Percentiles rank a stretch among this genome's conserved stretches.
Evolutionary conservation across 2,888 invertebrate genomes (phyloP).

Genomic region (Ormyrus thymus): DNA sequence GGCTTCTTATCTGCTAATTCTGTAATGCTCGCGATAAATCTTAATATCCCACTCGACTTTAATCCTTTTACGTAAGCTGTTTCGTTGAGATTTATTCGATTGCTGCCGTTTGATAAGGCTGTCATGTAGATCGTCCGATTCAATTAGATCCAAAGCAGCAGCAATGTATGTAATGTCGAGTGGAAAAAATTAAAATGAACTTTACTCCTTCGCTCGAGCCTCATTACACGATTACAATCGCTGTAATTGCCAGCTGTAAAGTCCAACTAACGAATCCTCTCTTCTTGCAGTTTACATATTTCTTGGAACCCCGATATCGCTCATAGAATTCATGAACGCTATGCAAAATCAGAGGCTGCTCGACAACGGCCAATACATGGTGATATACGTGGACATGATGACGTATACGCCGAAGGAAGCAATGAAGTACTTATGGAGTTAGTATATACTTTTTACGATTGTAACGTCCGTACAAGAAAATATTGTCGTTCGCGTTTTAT

Average conservation of each 20-base stretch:
- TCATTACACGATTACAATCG: too few species aligned
- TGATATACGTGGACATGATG: slow-evolving; percentile 95
- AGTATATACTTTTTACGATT: slow-evolving; percentile 71
- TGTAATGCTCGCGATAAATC: slow-evolving; percentile 12
- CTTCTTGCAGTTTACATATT: slow-evolving; percentile 92
- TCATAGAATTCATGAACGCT: slow-evolving; percentile 93
- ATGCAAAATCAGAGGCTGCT: slow-evolving; percentile 93
- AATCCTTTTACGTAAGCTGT: slow-evolving; percentile 22
- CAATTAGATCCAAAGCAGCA: slow-evolving; percentile 17
- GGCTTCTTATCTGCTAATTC: slow-evolving; percentile 15
- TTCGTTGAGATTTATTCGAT: slow-evolving; percentile 6
- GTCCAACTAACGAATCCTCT: not conserved
- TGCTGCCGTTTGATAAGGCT: not conserved
- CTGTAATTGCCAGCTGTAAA: too few species aligned
- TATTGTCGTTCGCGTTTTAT: too few species aligned
- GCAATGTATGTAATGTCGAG: not conserved
- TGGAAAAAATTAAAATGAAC: too few species aligned
- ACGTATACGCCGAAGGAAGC: slow-evolving; percentile 87
- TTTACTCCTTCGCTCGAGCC: too few species aligned
- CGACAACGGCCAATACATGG: slow-evolving; percentile 94
- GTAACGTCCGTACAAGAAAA: too few species aligned
- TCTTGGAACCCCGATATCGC: slow-evolving; percentile 88
- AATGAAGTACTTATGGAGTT: slow-evolving; percentile 88
- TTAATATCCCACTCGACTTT: slow-evolving; percentile 21
- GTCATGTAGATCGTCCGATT: slow-evolving; percentile 10